Evolutionary conservation across 2,888 invertebrate genomes (phyloP).

Genomic region (Caenorhabditis drosophilae): DNA sequence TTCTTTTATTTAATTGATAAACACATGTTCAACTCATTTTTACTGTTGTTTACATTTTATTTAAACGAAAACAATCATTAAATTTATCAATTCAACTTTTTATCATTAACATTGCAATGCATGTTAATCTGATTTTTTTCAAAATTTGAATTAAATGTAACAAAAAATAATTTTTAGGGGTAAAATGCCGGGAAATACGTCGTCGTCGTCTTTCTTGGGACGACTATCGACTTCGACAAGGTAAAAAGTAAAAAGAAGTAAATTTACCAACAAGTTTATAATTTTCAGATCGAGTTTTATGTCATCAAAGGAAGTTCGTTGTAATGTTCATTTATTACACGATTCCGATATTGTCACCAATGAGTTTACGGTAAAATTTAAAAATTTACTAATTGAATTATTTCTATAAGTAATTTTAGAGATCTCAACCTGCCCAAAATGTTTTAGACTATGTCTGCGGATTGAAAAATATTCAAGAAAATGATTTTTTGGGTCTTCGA

Average conservation of each 20-base stretch:
- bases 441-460: slow-evolving; percentile 88
- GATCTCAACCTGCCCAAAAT: slow-evolving; percentile 78
- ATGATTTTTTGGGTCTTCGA: slow-evolving; percentile 90
- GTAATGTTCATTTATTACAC: slow-evolving; percentile 63
- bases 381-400: no score
- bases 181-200: slow-evolving; percentile 47
- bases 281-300: slow-evolving; percentile 43
- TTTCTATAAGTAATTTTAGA: no score
- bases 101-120: no score
- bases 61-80: no score
- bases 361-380: slow-evolving; percentile 61
- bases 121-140: no score
- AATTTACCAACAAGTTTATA: no score
- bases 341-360: slow-evolving; percentile 58
- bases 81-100: no score
- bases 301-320: slow-evolving; percentile 52
- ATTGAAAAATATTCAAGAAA: slow-evolving; percentile 86
- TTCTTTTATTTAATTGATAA: no score
- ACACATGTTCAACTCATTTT: no score
- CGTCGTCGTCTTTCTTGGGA: slow-evolving; percentile 47
- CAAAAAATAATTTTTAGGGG: slow-evolving; percentile 39
- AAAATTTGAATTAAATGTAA: no score
- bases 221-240: slow-evolving; percentile 43
- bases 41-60: no score
- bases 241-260: slow-evolving; percentile 8